Evolutionary conservation across 1,140 invertebrate species (phyloP).

Genomic region (Ips nitidus): DNA sequence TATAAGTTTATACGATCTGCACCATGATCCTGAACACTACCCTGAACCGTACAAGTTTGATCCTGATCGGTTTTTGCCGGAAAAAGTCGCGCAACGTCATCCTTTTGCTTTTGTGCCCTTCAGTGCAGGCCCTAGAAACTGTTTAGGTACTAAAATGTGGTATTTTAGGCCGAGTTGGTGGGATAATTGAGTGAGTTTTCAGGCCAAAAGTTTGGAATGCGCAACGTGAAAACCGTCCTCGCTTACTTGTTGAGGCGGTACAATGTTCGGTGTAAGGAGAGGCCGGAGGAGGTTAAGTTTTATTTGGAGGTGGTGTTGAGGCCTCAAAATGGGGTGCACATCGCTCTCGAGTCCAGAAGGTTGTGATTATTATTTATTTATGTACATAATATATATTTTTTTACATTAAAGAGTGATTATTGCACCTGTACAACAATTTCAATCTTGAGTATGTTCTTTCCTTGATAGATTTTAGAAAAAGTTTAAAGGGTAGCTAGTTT

Average conservation of each 20-base stretch:
- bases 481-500: too few species aligned
- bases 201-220: constrained; percentile 76
- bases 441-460: too few species aligned
- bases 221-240: constrained; percentile 73
- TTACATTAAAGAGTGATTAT: too few species aligned
- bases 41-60: constrained; percentile 73
- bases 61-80: constrained; percentile 74
- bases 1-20: background rate
- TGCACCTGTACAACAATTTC: too few species aligned
- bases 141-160: constrained; percentile 55
- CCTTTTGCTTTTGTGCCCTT: constrained; percentile 74
- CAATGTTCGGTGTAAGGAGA: constrained; percentile 59
- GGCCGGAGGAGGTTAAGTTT: constrained; percentile 58
- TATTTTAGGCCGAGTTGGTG: background rate
- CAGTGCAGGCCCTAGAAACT: constrained; percentile 75
- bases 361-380: background rate
- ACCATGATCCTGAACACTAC: constrained; percentile 62
- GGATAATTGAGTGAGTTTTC: constrained; percentile 17
- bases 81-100: constrained; percentile 60
- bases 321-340: constrained; percentile 57
- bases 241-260: constrained; percentile 67
- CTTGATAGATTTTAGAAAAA: too few species aligned
- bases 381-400: too few species aligned
- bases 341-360: constrained; percentile 52
- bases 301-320: constrained; percentile 60